A percentile compares a stretch with the other conserved stretches of the same genome.
These are phyloP conservation scores for Amazona vittata DNA, from an alignment of 2,113 vertebrate genomes.

Conservation along the genomic window DNA sequence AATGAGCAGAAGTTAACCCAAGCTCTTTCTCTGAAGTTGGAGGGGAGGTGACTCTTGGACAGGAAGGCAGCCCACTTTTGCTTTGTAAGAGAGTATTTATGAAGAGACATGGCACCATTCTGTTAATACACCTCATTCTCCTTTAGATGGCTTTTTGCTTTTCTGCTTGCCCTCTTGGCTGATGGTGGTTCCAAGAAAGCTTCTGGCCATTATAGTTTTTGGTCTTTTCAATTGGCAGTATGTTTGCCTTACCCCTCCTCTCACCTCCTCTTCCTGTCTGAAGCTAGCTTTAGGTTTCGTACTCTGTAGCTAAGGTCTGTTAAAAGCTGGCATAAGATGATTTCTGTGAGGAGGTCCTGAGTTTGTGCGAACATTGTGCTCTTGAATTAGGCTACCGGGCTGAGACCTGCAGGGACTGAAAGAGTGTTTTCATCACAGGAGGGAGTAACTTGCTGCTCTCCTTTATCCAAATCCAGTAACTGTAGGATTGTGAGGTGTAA, in stretches of 20 bases:
- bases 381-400: background rate
- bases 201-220: background rate
- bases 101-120: background rate
- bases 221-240: background rate
- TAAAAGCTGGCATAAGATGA: background rate
- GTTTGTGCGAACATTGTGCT: background rate
- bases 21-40: background rate
- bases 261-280: background rate
- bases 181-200: background rate
- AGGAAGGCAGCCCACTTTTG: background rate
- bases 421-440: background rate
- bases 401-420: background rate
- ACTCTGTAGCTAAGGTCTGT: background rate
- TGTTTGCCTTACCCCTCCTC: background rate
- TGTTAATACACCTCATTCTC: background rate
- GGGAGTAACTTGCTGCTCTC: background rate
- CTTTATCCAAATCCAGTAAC: accelerated
- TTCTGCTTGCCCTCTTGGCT: background rate
- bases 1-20: background rate
- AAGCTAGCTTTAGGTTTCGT: background rate
- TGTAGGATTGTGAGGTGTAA: background rate
- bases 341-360: background rate
- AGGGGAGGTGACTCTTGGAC: background rate
- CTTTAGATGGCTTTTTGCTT: background rate
- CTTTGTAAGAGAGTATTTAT: background rate